Conservation (phyloP, 53 echinoderm and acorn worm genomes). For the Hippasteria phrygiana region DNA sequence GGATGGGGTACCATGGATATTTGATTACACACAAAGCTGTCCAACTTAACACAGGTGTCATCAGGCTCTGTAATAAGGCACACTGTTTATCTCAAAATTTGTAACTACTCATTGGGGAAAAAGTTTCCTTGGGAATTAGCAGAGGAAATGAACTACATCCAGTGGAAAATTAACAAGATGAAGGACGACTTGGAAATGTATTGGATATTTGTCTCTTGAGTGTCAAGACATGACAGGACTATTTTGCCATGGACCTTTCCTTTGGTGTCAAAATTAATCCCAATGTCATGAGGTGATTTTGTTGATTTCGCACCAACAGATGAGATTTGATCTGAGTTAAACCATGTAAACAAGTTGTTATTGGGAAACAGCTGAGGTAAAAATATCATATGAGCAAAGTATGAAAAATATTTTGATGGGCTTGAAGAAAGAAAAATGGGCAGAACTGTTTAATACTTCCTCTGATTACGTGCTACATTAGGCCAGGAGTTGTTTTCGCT, state of each 20-base stretch:
- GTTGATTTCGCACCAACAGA: background rate
- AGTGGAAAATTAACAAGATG: constrained; percentile 38
- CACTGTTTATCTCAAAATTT: constrained; percentile 16
- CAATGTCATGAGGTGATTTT: background rate
- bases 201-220: constrained; percentile 9
- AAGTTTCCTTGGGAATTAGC: constrained; percentile 41
- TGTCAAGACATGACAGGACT: background rate
- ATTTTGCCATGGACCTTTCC: background rate
- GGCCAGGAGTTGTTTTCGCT: too few relatives aligned
- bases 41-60: too few relatives aligned
- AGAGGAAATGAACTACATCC: constrained; percentile 55
- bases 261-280: constrained; percentile 1
- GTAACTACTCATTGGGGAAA: too few relatives aligned
- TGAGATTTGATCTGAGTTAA: background rate
- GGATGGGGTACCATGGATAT: too few relatives aligned
- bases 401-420: background rate
- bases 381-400: background rate
- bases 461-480: too few relatives aligned
- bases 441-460: too few relatives aligned
- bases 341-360: background rate
- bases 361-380: background rate
- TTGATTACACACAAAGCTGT: too few relatives aligned
- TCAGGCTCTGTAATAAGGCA: too few relatives aligned
- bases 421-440: too few relatives aligned
- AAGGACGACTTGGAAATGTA: background rate